These are phyloP conservation scores for rat (Rattus norvegicus) DNA, from an alignment of 2,113 vertebrate species.

Conservation along the genomic window DNA sequence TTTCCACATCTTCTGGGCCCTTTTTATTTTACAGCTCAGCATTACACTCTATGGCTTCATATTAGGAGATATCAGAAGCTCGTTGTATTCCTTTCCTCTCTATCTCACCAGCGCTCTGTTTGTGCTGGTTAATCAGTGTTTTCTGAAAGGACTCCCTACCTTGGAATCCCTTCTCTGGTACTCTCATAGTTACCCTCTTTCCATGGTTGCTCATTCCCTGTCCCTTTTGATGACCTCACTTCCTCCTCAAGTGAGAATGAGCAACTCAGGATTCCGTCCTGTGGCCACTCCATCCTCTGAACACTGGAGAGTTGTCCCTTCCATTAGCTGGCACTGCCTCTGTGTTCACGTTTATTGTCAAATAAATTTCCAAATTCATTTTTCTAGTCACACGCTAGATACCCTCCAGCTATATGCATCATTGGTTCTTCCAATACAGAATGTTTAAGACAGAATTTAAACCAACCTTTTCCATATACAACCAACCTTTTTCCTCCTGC, in stretches of 20 bases:
- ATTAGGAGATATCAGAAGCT: neutral
- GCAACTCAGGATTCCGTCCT: neutral
- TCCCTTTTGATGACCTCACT: neutral
- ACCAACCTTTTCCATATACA: neutral
- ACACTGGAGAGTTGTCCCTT: neutral
- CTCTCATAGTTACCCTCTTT: neutral
- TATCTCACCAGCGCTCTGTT: neutral
- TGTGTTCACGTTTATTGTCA: neutral
- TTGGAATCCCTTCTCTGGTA: neutral
- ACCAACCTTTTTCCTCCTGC: neutral
- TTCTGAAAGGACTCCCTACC: neutral
- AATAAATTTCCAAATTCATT: constrained; percentile 20
- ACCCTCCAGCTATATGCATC: neutral
- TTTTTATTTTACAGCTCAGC: constrained; percentile 19
- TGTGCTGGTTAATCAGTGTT: neutral
- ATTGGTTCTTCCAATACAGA: neutral
- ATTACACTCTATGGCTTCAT: neutral
- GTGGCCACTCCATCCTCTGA: neutral
- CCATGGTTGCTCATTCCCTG: neutral
- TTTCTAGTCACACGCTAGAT: neutral
- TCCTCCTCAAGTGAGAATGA: neutral
- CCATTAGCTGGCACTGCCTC: neutral
- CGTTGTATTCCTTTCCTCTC: neutral
- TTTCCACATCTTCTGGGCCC: neutral
- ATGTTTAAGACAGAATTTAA: neutral